These are phyloP conservation scores for Cheilosia vulpina DNA, from an alignment of 2,888 invertebrate genomes.

Conservation along the genomic window DNA sequence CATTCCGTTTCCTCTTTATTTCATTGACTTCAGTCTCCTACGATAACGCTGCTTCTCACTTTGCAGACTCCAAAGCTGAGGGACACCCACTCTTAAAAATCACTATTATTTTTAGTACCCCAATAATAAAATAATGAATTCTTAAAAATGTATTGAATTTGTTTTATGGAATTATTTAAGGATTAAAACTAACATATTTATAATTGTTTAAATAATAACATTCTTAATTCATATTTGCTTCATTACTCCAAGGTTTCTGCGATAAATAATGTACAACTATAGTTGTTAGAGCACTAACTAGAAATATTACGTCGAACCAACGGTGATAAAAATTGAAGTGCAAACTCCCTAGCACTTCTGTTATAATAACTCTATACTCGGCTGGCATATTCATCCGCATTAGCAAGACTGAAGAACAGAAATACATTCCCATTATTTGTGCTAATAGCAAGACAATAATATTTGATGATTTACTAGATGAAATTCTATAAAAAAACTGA, in stretches of 20 bases:
- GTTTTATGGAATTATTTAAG: no score
- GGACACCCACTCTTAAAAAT: no score
- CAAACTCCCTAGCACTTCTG: constrained; percentile 95
- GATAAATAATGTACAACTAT: constrained; percentile 98
- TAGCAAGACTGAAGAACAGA: constrained; percentile 97
- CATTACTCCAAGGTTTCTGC: constrained; percentile 91
- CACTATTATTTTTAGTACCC: no score
- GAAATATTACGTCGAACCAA: constrained; percentile 99
- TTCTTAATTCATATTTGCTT: constrained; percentile 79
- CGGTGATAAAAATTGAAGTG: constrained; percentile 99
- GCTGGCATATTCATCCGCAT: constrained; percentile 99
- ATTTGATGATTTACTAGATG: constrained; percentile 99
- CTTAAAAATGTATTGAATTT: no score
- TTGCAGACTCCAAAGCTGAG: no score
- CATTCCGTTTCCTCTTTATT: no score
- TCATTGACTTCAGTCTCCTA: no score
- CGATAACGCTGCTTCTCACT: no score
- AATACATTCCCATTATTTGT: constrained; percentile 99
- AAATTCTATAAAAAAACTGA: constrained; percentile 99
- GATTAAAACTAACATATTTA: not conserved
- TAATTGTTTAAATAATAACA: constrained; percentile 18
- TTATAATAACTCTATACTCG: constrained; percentile 95
- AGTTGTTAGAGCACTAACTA: constrained; percentile 97
- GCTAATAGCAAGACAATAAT: constrained; percentile 98
- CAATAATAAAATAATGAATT: no score